These are phyloP conservation scores for Sinotaia quadrata DNA, from an alignment of 2,888 invertebrate genomes.

Conservation along the genomic window DNA sequence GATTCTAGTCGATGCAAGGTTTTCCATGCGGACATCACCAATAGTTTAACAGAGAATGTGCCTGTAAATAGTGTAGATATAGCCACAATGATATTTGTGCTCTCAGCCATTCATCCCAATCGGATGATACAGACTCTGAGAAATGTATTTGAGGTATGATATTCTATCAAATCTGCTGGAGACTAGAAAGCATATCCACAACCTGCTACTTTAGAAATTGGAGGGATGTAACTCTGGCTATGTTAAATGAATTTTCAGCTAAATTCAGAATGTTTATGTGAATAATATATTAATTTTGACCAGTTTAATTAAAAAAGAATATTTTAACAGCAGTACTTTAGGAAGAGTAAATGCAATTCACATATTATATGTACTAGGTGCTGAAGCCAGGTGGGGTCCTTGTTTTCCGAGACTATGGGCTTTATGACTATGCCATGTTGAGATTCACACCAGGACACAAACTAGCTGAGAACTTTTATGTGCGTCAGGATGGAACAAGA, in stretches of 20 bases:
- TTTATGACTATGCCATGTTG: conserved; percentile 96
- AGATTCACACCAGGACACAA: conserved; percentile 94
- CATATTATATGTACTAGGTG: conserved; percentile 60
- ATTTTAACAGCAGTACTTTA: background rate
- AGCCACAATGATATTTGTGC: conserved; percentile 91
- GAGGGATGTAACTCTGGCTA: too few species aligned
- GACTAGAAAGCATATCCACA: too few species aligned
- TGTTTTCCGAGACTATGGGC: conserved; percentile 92
- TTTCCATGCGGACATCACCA: conserved; percentile 89
- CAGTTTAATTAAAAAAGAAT: too few species aligned
- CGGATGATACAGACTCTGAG: conserved; percentile 78
- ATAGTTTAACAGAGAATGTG: conserved; percentile 77
- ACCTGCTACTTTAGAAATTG: too few species aligned
- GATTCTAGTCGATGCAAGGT: conserved; percentile 80
- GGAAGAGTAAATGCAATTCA: background rate
- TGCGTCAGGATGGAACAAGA: conserved; percentile 96
- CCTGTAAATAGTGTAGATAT: conserved; percentile 78
- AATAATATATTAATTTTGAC: too few species aligned
- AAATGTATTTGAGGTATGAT: conserved; percentile 78
- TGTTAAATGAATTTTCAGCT: too few species aligned
- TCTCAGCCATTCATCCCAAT: conserved; percentile 93
- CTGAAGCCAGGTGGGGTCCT: conserved; percentile 82
- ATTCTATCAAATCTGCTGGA: too few species aligned
- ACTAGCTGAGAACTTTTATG: conserved; percentile 92
- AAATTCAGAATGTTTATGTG: too few species aligned